These are phyloP conservation scores for Anabacerthia variegaticeps DNA, from an alignment of 2,797 vertebrate genomes.

Conservation along the genomic window DNA sequence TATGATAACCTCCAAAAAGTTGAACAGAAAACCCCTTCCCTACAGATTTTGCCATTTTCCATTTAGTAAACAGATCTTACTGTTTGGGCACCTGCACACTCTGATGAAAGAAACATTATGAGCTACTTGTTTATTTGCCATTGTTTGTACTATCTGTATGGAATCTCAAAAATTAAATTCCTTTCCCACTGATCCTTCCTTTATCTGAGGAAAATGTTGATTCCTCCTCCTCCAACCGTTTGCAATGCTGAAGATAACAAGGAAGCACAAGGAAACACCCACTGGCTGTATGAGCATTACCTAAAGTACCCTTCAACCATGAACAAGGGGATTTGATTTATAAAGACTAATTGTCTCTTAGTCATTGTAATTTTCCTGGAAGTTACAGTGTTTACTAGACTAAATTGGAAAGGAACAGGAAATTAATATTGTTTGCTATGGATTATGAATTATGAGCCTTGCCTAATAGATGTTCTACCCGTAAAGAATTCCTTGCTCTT, in stretches of 20 bases:
- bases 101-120: constrained; percentile 32
- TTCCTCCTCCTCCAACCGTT: constrained; percentile 14
- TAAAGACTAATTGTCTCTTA: not conserved
- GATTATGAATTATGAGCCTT: not conserved
- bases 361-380: not conserved
- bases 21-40: not conserved
- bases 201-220: constrained; percentile 30
- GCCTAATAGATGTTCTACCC: not conserved
- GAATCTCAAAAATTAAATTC: constrained; percentile 65
- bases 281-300: not conserved
- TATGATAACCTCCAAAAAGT: not conserved
- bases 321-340: not conserved
- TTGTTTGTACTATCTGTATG: constrained; percentile 51
- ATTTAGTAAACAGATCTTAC: not conserved
- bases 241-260: not conserved
- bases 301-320: not conserved
- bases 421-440: not conserved
- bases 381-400: not conserved
- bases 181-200: constrained; percentile 64
- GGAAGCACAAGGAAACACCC: not conserved
- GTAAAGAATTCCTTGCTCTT: not conserved
- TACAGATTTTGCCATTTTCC: constrained; percentile 6
- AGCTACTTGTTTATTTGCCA: constrained; percentile 60
- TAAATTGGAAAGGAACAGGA: not conserved
- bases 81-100: constrained; percentile 56